Percentiles rank a stretch among this genome's conserved stretches.
Evolutionary conservation across 1,140 invertebrate genomes (phyloP).

Genomic region (Leptinotarsa texana): DNA sequence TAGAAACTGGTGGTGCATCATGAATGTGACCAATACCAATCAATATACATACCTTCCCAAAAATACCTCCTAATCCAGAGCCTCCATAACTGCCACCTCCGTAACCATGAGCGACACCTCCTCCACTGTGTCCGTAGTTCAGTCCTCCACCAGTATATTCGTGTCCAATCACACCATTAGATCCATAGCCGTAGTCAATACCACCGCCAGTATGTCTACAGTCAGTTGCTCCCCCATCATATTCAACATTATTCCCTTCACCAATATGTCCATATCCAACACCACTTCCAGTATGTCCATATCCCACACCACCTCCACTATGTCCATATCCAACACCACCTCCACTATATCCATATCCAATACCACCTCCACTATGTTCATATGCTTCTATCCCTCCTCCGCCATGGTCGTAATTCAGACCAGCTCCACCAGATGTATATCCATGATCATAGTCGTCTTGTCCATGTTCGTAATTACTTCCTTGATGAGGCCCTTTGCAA

Average conservation of each 20-base stretch:
- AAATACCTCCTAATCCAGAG: neutral
- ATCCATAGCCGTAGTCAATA: neutral
- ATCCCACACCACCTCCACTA: neutral
- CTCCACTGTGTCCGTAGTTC: neutral
- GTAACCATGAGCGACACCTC: neutral
- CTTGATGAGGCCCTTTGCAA: neutral
- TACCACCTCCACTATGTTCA: neutral
- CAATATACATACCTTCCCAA: neutral
- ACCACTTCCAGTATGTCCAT: neutral
- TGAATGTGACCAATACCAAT: too few species aligned
- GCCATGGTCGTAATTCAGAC: neutral
- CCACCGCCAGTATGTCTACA: too few species aligned
- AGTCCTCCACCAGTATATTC: neutral
- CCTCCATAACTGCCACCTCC: neutral
- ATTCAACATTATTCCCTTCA: neutral
- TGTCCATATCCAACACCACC: neutral
- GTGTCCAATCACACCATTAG: neutral
- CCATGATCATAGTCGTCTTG: neutral
- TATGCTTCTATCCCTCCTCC: neutral
- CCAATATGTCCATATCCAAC: slow-evolving; percentile 1
- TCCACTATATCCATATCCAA: neutral
- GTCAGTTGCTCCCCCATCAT: neutral
- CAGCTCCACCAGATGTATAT: neutral
- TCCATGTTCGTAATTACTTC: neutral
- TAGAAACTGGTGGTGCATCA: too few species aligned